Base-by-base conservation (phyloP, 2,888 invertebrate species). In the Automeris io region DNA sequence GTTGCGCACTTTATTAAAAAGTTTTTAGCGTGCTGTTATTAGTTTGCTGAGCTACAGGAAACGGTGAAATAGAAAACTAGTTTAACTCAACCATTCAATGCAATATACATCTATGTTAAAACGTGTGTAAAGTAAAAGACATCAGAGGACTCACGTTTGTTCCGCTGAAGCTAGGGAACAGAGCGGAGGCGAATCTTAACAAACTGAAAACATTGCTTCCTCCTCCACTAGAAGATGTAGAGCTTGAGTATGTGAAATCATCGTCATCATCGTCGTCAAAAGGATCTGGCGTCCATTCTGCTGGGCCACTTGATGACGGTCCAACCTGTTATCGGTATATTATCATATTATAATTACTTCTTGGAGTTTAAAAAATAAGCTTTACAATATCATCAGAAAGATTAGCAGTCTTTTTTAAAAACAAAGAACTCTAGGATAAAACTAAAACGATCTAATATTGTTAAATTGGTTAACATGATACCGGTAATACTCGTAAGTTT, bases 141-240 rank as follows among this genome's bases (percentile, higher is more conserved):
- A 21, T 8, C 22, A 2, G 13, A 33, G 3, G 11, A 6, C 24
- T 73, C 78, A 79, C 43, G 79, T 80, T 38, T 53, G 56, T 43
- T 2, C 60, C 49, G 29, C 70, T 61, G 1, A 74, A 72, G 3
- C 70, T 61, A 0, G 81, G 74, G 24, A 83, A 68, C 12, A 86
- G 42, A 0, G 75, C 63, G 1, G 53, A 57, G 3, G 67, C 71
- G 4, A 85, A 42, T 35, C 69, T 72, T 4, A 85, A 54, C 12
- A 86, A 47, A 37, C 76, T 83, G 51, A 77, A 57, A 22, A 86
- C 50, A 44, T 62, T 77, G 53, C 82, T 83, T 25, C 83, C 80
- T 0, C 73, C 71, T 6, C 54, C 57, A 0, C 44, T 42, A 7
- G 58, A 50, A 0, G 64, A 18, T 2, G 45, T 40, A 37, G 56